Conservation (phyloP, 2,888 invertebrate species). For the Diaprepes abbreviatus region DNA sequence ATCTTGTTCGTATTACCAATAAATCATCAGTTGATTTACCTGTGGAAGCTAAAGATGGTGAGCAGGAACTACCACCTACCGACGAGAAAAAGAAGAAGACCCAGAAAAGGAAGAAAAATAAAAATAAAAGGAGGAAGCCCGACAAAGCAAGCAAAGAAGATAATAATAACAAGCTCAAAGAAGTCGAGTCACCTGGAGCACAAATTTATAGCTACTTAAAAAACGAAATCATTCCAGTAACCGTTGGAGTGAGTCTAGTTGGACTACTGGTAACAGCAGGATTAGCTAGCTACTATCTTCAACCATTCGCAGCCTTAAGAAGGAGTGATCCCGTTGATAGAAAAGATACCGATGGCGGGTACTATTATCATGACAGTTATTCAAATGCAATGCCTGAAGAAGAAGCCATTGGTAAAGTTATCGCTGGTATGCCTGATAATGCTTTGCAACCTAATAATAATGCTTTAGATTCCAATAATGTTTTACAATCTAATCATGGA, state of each 20-base stretch:
- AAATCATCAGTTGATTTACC: constrained; percentile 44
- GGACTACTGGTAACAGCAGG: constrained; percentile 82
- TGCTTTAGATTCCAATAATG: no score
- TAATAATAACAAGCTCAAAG: constrained; percentile 57
- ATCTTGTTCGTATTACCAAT: neutral
- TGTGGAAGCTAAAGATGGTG: constrained; percentile 65
- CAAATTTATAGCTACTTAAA: constrained; percentile 84
- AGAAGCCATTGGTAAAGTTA: constrained; percentile 75
- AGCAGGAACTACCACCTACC: constrained; percentile 50
- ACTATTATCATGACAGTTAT: constrained; percentile 80
- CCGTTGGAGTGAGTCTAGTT: constrained; percentile 82
- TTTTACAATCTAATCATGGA: constrained; percentile 17
- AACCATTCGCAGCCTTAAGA: constrained; percentile 77
- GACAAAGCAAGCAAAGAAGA: constrained; percentile 68
- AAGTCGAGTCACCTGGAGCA: constrained; percentile 76
- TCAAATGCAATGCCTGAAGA: constrained; percentile 82
- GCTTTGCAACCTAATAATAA: constrained; percentile 40
- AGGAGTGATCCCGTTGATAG: constrained; percentile 75
- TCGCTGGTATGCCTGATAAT: constrained; percentile 53
- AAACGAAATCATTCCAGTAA: constrained; percentile 82
- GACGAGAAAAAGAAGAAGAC: constrained; percentile 57
- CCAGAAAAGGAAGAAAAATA: constrained; percentile 60
- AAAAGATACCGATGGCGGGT: constrained; percentile 70
- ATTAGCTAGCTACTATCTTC: constrained; percentile 82
- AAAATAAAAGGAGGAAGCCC: constrained; percentile 73